Evolutionary conservation across 2,888 invertebrate genomes (phyloP), one percentile per base, ranked within the genome.

Genomic region (Atrina japonica): DNA sequence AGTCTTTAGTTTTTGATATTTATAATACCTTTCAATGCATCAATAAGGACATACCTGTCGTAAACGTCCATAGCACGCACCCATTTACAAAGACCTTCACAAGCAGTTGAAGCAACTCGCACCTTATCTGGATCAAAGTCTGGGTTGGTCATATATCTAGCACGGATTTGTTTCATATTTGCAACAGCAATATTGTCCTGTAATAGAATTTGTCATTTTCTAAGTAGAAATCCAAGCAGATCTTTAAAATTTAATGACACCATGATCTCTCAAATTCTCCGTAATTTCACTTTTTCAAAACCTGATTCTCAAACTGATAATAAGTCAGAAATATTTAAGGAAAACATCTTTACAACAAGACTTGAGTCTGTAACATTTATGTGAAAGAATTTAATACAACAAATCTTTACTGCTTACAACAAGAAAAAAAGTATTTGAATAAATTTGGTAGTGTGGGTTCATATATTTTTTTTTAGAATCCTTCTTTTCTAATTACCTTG

Each of bases 121-220:
- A 97, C 94, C 91, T 97, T 97, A 55, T 97, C 97, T 0, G 97
- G 97, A 87, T 96, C 96, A 88, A 98, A 97, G 60, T 95, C 95
- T 66, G 96, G 95, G 87, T 97, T 96, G 40, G 93, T 93, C 30
- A 88, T 84, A 73, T 88, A 91, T 93, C 88, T 90, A 3, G 84
- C 72, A 30, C 91, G 80, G 60, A 91, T 90, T 35, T 78, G 81
- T 75, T 89, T 90, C 83, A 91, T 90, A 59, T 82, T 83, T 2
- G 86, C 79, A 23, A 77, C 72, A 27, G 86, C 82, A 45, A 91
- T 90, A 75, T 90, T 91, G 75, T 90, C 90, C 88, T 89, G 73
- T 2, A 78, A 77, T 70, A 74, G 25, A 40, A 52, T 52, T 7
- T 7, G 6, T 1, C 6, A 16, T 47, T n/a, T n/a, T n/a, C n/a